These are phyloP conservation scores for Malthinus flaveolus DNA, from an alignment of 2,888 invertebrate genomes.

Conservation along the genomic window DNA sequence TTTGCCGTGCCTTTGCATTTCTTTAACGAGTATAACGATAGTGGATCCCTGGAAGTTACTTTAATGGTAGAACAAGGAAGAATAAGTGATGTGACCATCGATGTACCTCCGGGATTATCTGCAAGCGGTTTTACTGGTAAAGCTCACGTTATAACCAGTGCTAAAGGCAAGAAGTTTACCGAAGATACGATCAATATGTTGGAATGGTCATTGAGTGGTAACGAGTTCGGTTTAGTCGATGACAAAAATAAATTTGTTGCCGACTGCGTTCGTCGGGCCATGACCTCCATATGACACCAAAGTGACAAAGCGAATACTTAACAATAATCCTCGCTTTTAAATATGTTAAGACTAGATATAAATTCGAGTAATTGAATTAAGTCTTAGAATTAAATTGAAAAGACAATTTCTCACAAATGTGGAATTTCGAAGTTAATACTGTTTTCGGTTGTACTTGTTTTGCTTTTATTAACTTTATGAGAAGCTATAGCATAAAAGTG, in stretches of 20 bases:
- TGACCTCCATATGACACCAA: slow-evolving; percentile 56
- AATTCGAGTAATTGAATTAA: too few relatives aligned
- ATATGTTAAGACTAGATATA: too few relatives aligned
- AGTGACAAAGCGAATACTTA: slow-evolving; percentile 24
- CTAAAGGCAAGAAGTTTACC: slow-evolving; percentile 68
- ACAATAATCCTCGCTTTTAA: background rate
- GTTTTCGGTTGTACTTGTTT: too few relatives aligned
- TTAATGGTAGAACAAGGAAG: slow-evolving; percentile 68
- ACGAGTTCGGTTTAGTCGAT: slow-evolving; percentile 47
- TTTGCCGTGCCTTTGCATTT: slow-evolving; percentile 64
- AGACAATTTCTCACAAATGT: too few relatives aligned
- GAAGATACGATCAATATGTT: slow-evolving; percentile 65
- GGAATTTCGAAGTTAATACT: too few relatives aligned
- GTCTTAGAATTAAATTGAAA: too few relatives aligned
- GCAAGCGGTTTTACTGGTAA: slow-evolving; percentile 65
- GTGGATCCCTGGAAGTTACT: slow-evolving; percentile 62
- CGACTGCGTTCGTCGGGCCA: slow-evolving; percentile 65
- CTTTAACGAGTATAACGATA: slow-evolving; percentile 51
- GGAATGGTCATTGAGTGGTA: slow-evolving; percentile 51
- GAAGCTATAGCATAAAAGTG: too few relatives aligned
- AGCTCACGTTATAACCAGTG: slow-evolving; percentile 63
- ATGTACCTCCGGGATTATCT: slow-evolving; percentile 64
- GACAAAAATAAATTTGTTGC: slow-evolving; percentile 66
- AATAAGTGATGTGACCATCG: slow-evolving; percentile 67
- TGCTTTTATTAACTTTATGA: too few relatives aligned